Evolutionary conservation across 2,797 vertebrate species (phyloP), one percentile per base, ranked within the genome.

Genomic region (Lindbergichthys nudifrons): DNA sequence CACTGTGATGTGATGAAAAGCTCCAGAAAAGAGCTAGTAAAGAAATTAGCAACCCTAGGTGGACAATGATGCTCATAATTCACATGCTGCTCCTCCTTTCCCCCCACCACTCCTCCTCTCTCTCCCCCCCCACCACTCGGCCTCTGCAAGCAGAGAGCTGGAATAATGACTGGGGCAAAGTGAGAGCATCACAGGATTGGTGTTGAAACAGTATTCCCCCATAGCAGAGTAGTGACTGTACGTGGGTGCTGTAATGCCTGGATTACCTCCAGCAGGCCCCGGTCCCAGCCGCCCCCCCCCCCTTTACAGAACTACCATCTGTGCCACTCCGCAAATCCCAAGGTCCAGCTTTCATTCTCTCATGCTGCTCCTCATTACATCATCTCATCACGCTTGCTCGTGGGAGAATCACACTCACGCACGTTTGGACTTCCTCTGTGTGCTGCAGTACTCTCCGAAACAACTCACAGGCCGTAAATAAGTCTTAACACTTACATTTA

Each of bases 291-390:
- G 85, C 30, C 72, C 79, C 26, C 26, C 26, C 4, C 32, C 30
- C 77, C 67, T 77, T 47, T 60, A 71, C 65, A 62, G 26, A 65
- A 71, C 70, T 42, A 58, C 90, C 88, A 90, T 93, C 90, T 92
- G 90, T 89, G 82, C 79, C 75, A 81, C 75, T 88, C 82, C 77
- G 79, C 74, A 81, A 85, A 88, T 88, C 89, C 89, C 76, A 77
- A 57, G 74, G 79, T 83, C 77, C 75, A 73, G 75, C 60, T 32
- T 52, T 68, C 48, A 42, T 63, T 76, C 63, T 82, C 57, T 11
- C 52, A 71, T 68, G 70, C 81, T 57, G 69, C 69, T 75, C 71
- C 26, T 65, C 73, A 76, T 90, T 88, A 84, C 84, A 87, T 89
- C 84, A 89, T 63, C 80, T 58, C 65, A 77, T 62, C 70, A 39